Percentiles rank a stretch among this genome's conserved stretches.
phyloP scores from a whole-genome alignment of 2,113 vertebrate genomes.

The Leucosticte australis region DNA sequence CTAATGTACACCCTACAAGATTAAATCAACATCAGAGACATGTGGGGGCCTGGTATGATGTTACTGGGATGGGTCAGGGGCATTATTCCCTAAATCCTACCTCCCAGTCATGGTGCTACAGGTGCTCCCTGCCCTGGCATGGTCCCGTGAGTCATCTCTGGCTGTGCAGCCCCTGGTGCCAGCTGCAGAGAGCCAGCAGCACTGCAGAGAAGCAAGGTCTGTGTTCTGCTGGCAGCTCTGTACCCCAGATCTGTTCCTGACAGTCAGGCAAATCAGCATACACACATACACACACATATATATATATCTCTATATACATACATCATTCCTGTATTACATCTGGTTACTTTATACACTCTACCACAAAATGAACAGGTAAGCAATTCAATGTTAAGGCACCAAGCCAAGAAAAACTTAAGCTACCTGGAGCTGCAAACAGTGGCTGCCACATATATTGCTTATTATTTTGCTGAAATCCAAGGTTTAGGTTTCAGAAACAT shows the following conservation, averaged over 20 bases:
- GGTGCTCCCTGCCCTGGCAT: not conserved
- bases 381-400: not conserved
- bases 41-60: too few relatives aligned
- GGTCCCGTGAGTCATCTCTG: accelerated
- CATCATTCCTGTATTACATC: accelerated
- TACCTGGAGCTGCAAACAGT: not conserved
- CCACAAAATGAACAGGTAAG: not conserved
- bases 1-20: not conserved
- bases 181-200: not conserved
- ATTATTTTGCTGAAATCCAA: not conserved
- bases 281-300: not conserved
- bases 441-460: not conserved
- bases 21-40: not conserved
- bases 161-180: not conserved
- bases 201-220: not conserved
- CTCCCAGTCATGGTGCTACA: not conserved
- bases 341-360: not conserved
- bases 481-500: not conserved
- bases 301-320: not conserved
- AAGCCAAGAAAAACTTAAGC: not conserved
- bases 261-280: not conserved
- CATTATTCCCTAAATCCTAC: not conserved
- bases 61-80: not conserved
- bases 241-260: not conserved
- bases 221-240: not conserved